Conservation (phyloP, 2,113 vertebrate genomes). For the Zapus hudsonius region DNA sequence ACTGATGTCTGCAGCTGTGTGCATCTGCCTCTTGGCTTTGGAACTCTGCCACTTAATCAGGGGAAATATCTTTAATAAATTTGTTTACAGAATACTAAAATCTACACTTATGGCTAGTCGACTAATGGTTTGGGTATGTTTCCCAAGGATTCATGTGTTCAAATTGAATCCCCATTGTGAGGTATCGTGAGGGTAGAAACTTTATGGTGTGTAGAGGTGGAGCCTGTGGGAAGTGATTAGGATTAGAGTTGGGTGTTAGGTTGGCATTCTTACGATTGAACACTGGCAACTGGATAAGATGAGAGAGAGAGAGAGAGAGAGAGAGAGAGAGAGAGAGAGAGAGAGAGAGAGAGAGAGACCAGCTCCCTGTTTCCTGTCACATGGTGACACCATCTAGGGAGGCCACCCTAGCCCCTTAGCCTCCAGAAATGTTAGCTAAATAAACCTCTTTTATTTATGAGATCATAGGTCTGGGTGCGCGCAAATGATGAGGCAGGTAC, state of each 20-base stretch:
- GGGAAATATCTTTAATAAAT: constrained; percentile 63
- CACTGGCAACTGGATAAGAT: background rate
- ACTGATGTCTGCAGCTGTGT: constrained; percentile 38
- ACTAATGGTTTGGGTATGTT: background rate
- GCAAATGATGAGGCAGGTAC: too few relatives aligned
- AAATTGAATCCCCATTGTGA: background rate
- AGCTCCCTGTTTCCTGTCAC: background rate
- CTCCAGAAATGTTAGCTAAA: background rate
- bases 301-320: background rate
- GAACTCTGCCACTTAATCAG: constrained; percentile 58
- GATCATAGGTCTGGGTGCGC: too few relatives aligned
- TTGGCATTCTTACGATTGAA: background rate
- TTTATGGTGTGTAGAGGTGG: background rate
- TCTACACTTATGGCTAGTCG: constrained; percentile 38
- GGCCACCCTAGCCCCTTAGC: background rate
- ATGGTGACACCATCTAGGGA: background rate
- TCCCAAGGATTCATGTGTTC: background rate
- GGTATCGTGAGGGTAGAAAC: background rate
- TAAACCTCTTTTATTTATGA: background rate
- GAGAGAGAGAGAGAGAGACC: background rate
- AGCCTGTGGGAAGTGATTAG: background rate
- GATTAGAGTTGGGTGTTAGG: background rate
- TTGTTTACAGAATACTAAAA: constrained; percentile 56
- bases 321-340: background rate
- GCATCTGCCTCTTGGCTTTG: constrained; percentile 49